Percentiles rank a stretch among this genome's conserved stretches.
phyloP scores from a whole-genome alignment of 2,113 vertebrate species.

The Rutilus rutilus region DNA sequence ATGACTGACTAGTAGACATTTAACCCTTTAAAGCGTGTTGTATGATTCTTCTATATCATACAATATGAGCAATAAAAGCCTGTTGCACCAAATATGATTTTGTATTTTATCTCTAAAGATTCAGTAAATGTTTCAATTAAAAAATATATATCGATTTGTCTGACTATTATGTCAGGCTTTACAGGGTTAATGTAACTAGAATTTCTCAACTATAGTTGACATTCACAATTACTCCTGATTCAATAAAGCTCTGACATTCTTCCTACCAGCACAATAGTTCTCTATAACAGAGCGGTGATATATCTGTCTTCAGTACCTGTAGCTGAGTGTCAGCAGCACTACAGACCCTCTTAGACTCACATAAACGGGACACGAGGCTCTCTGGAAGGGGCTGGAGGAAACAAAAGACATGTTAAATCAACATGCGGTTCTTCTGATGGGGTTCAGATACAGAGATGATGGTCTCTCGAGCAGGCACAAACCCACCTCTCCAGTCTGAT shows the following conservation, averaged over 20 bases:
- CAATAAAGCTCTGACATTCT: neutral
- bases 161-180: too few species aligned
- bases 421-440: neutral
- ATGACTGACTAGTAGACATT: neutral
- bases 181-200: neutral
- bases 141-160: too few species aligned
- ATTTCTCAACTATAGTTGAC: neutral
- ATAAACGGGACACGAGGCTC: constrained; percentile 90
- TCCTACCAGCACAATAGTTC: neutral
- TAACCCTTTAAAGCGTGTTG: neutral
- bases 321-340: constrained; percentile 93
- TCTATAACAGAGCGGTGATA: neutral
- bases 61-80: neutral
- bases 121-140: too few species aligned
- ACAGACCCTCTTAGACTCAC: constrained; percentile 93
- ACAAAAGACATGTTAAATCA: neutral
- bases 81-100: neutral
- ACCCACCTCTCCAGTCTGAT: constrained; percentile 92
- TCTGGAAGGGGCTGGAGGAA: constrained; percentile 82
- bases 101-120: too few species aligned
- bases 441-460: neutral
- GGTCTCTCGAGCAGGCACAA: neutral
- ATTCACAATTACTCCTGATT: neutral
- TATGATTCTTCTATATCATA: neutral
- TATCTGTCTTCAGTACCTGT: constrained; percentile 78